Evolutionary conservation across 2,797 vertebrate species (phyloP).

Genomic region (Sciurus carolinensis): DNA sequence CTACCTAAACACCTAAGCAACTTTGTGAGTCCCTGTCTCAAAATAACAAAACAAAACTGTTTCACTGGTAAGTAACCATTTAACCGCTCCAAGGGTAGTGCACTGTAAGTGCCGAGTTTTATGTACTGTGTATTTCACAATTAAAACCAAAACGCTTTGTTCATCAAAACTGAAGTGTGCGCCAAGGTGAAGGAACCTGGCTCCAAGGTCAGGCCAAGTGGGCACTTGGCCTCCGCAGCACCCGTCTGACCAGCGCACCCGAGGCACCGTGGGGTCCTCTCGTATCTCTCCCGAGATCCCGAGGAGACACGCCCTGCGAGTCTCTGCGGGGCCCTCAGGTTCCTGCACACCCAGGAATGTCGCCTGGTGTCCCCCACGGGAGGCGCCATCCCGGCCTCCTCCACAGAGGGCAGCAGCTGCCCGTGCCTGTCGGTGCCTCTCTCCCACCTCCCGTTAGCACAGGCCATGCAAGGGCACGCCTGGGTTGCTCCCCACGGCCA

Average conservation of each 20-base stretch:
- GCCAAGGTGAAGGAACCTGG: neutral
- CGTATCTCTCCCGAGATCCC: fast-evolving
- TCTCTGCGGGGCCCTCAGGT: no score
- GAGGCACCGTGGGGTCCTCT: no score
- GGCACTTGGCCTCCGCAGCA: no score
- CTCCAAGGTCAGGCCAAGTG: neutral
- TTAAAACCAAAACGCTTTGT: neutral
- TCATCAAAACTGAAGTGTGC: neutral
- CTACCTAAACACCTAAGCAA: no score
- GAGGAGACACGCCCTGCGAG: no score
- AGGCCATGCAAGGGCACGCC: neutral
- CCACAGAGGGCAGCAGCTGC: neutral
- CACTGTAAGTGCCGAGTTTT: neutral
- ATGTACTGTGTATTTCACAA: neutral
- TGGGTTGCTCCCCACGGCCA: neutral
- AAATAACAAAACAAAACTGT: neutral
- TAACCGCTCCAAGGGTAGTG: neutral
- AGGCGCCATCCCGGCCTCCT: neutral
- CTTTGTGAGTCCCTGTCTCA: no score
- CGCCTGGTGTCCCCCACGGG: no score
- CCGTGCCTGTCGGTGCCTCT: neutral
- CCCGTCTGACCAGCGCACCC: no score
- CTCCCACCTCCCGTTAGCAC: neutral
- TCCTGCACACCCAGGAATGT: no score
- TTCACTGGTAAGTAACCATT: neutral